Percentiles rank a stretch among this genome's conserved stretches.
These are phyloP conservation scores for Sylvicola cinctus DNA, from an alignment of 2,888 invertebrate species.

Conservation along the genomic window DNA sequence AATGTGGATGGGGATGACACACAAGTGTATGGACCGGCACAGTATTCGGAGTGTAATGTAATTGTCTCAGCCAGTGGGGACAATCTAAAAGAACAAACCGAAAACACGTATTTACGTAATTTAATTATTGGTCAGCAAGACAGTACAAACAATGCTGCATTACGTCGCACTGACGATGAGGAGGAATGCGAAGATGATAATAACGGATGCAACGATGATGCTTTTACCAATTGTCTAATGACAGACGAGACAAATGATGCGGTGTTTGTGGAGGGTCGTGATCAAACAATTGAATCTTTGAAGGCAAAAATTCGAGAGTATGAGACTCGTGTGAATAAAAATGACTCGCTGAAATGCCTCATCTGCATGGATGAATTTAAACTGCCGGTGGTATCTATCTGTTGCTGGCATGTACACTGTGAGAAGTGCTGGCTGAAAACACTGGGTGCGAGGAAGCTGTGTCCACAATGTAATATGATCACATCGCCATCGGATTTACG, in stretches of 20 bases:
- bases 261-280: slow-evolving; percentile 1
- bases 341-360: slow-evolving; percentile 54
- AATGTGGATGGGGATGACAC: slow-evolving; percentile 77
- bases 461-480: slow-evolving; percentile 87
- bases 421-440: slow-evolving; percentile 60
- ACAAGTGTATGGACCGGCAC: slow-evolving; percentile 63
- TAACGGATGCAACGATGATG: too few relatives aligned
- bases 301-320: slow-evolving; percentile 56
- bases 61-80: slow-evolving; percentile 30
- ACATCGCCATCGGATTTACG: slow-evolving; percentile 73
- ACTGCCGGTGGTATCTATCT: slow-evolving; percentile 78
- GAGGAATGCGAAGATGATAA: neutral
- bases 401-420: slow-evolving; percentile 95
- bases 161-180: neutral
- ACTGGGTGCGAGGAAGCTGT: slow-evolving; percentile 68
- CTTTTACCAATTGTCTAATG: too few relatives aligned
- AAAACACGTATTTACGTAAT: slow-evolving; percentile 19
- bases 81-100: slow-evolving; percentile 15
- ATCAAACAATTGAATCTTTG: slow-evolving; percentile 42
- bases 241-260: too few relatives aligned
- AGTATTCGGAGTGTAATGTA: slow-evolving; percentile 61
- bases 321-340: slow-evolving; percentile 35
- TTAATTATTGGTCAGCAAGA: slow-evolving; percentile 13
- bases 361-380: slow-evolving; percentile 74
- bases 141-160: neutral